These are phyloP conservation scores for Scortum barcoo DNA, from an alignment of 2,113 vertebrate species.

Conservation along the genomic window DNA sequence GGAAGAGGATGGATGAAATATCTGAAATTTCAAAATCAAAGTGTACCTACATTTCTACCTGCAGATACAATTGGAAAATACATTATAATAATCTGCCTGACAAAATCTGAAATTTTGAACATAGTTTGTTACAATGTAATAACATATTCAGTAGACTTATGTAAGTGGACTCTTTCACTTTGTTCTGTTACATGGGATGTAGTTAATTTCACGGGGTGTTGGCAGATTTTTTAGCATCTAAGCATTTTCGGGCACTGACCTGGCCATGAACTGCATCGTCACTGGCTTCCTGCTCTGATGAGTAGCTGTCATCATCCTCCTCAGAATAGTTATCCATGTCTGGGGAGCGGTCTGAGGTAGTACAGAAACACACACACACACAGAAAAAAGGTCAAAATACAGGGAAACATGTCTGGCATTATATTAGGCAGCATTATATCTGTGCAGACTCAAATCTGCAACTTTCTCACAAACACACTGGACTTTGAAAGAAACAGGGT, in stretches of 20 bases:
- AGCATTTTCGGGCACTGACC: constrained; percentile 66
- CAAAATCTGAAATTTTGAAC: not conserved
- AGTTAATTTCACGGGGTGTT: not conserved
- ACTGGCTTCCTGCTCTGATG: constrained; percentile 87
- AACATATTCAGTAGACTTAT: not conserved
- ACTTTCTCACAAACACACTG: not conserved
- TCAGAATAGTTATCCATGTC: constrained; percentile 88
- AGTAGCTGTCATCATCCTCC: constrained; percentile 88
- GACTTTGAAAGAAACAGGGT: not conserved
- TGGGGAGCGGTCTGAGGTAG: constrained; percentile 83
- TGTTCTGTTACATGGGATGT: not conserved
- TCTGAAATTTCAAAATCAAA: not conserved
- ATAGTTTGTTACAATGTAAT: not conserved
- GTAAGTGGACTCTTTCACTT: not conserved
- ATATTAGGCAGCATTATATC: not conserved
- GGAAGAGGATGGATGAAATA: not conserved
- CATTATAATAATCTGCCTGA: not conserved
- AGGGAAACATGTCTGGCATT: not conserved
- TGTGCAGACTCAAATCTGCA: not conserved
- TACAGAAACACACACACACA: constrained; percentile 34
- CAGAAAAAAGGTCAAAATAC: constrained; percentile 13
- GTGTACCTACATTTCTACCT: not conserved
- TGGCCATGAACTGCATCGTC: constrained; percentile 85
- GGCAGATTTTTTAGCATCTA: not conserved
- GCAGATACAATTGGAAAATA: not conserved